A percentile compares a stretch with the other conserved stretches of the same genome.
These are phyloP conservation scores for Nesidiocoris tenuis DNA, from an alignment of 2,888 invertebrate species.

Conservation along the genomic window DNA sequence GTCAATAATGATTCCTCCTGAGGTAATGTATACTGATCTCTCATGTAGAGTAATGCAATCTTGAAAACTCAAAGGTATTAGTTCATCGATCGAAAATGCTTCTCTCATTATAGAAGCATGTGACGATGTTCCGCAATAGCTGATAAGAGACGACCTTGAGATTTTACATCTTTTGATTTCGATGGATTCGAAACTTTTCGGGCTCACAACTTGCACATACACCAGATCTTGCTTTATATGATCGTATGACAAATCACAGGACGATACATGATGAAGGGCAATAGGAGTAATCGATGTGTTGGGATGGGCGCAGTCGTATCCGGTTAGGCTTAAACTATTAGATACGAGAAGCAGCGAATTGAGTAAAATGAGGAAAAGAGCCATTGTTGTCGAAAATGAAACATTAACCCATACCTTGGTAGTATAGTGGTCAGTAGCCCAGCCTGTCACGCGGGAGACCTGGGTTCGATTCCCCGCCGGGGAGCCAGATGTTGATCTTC, in stretches of 20 bases:
- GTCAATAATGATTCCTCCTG: neutral
- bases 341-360: too few species aligned
- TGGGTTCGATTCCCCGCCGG: too few species aligned
- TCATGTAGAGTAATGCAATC: neutral
- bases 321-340: too few species aligned
- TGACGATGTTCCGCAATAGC: neutral
- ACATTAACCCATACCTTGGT: too few species aligned
- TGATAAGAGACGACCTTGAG: too few species aligned
- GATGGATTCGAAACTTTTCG: neutral
- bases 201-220: neutral
- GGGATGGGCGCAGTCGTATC: slow-evolving; percentile 18
- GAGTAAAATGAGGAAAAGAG: too few species aligned
- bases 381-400: too few species aligned
- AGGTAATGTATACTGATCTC: neutral
- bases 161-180: neutral
- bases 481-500: too few species aligned
- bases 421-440: too few species aligned
- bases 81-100: neutral
- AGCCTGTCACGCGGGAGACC: too few species aligned
- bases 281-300: neutral
- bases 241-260: neutral
- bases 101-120: neutral
- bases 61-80: neutral
- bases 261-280: neutral
- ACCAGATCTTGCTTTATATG: neutral